Evolutionary conservation across 2,113 vertebrate genomes (phyloP).

Genomic region (Catharus fuscescens): DNA sequence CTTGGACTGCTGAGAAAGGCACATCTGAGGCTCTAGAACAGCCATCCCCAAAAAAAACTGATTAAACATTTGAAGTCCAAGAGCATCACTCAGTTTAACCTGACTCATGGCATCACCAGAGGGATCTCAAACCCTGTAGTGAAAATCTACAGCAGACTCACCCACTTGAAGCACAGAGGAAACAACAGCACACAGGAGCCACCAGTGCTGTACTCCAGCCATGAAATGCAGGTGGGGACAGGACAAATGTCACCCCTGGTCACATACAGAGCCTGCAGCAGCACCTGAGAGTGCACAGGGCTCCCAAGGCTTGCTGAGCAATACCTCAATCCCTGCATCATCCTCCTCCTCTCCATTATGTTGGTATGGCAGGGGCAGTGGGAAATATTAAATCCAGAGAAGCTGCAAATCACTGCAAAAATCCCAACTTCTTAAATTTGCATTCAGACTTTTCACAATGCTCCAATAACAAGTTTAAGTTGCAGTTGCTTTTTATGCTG

Average conservation of each 20-base stretch:
- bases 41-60: not conserved
- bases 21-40: not conserved
- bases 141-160: not conserved
- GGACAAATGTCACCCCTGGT: not conserved
- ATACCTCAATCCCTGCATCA: no score
- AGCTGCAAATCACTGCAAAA: not conserved
- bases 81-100: not conserved
- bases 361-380: not conserved
- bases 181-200: not conserved
- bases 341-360: not conserved
- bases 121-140: not conserved
- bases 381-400: not conserved
- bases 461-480: not conserved
- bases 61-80: not conserved
- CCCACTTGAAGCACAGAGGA: not conserved
- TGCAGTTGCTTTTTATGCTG: not conserved
- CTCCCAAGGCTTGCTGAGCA: not conserved
- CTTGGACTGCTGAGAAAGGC: not conserved
- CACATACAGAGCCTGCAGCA: not conserved
- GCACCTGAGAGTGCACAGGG: not conserved
- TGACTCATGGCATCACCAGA: not conserved
- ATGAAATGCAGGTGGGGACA: not conserved
- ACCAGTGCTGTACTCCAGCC: not conserved
- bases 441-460: not conserved
- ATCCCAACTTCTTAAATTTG: accelerated